Evolutionary conservation across 2,888 invertebrate species (phyloP).

Genomic region (Buathra laborator): DNA sequence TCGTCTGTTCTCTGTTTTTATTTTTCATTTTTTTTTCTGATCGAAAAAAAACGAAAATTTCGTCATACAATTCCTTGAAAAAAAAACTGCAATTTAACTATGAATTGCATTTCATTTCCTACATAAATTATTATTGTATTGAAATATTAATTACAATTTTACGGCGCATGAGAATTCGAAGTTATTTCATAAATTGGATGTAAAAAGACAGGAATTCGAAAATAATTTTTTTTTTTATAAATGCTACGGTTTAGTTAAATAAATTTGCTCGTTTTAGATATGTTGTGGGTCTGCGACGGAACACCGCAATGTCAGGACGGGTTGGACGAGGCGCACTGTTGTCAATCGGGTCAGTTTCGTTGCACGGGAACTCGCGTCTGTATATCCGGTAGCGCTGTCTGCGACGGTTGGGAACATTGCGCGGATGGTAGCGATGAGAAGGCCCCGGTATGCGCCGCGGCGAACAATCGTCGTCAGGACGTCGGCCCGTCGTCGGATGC

Average conservation of each 20-base stretch:
- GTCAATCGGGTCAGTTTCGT: slow-evolving; percentile 88
- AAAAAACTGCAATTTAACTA: not conserved
- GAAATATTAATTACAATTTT: not conserved
- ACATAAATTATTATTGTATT: not conserved
- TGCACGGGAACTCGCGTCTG: slow-evolving; percentile 92
- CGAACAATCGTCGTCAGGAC: slow-evolving; percentile 84
- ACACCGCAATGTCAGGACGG: slow-evolving; percentile 89
- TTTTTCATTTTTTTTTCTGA: too few relatives aligned
- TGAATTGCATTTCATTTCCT: not conserved
- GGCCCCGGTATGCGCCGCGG: slow-evolving; percentile 87
- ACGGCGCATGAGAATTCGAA: not conserved
- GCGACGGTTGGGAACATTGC: slow-evolving; percentile 93
- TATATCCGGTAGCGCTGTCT: slow-evolving; percentile 89
- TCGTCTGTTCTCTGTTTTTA: too few relatives aligned
- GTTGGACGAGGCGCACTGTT: slow-evolving; percentile 90
- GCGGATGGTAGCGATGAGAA: slow-evolving; percentile 93
- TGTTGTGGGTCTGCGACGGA: slow-evolving; percentile 88
- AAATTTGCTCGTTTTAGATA: slow-evolving; percentile 77
- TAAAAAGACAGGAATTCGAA: not conserved
- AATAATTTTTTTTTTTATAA: not conserved
- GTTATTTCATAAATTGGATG: not conserved
- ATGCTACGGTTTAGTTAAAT: not conserved
- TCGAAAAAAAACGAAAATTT: not conserved
- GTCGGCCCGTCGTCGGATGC: slow-evolving; percentile 76
- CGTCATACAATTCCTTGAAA: not conserved